A percentile compares a stretch with the other conserved stretches of the same genome.
These are phyloP conservation scores for Alcis repandata DNA, from an alignment of 2,888 invertebrate species.

Conservation along the genomic window DNA sequence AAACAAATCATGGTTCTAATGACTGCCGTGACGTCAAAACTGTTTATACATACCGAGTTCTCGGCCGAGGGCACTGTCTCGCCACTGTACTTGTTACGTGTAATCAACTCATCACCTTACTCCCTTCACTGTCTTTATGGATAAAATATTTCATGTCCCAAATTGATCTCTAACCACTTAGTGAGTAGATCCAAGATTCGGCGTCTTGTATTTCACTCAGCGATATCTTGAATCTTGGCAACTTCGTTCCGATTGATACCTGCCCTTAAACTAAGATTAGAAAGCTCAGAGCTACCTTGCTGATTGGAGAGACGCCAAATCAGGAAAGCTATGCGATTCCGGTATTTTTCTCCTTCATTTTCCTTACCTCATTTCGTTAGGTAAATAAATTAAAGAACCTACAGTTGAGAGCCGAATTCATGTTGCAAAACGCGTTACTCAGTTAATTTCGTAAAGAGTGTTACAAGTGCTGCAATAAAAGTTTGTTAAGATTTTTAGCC, in stretches of 20 bases:
- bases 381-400: conserved; percentile 17
- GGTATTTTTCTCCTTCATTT: conserved; percentile 4
- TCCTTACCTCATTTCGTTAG: conserved; percentile 2
- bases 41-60: too few relatives aligned
- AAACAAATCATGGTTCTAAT: too few relatives aligned
- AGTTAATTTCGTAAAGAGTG: background rate
- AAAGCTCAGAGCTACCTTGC: background rate
- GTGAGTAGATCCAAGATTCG: too few relatives aligned
- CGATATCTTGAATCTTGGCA: background rate
- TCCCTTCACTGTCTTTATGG: too few relatives aligned
- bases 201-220: background rate
- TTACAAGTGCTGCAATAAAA: too few relatives aligned
- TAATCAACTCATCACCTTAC: too few relatives aligned
- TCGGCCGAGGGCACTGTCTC: too few relatives aligned
- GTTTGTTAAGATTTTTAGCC: too few relatives aligned
- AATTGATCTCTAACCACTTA: too few relatives aligned
- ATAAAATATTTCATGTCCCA: background rate
- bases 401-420: background rate
- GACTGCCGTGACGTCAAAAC: too few relatives aligned
- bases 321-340: conserved; percentile 4
- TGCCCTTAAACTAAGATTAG: background rate
- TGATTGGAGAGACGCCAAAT: conserved; percentile 11
- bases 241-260: background rate
- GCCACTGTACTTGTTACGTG: too few relatives aligned
- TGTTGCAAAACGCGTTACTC: background rate